These are phyloP conservation scores for Caerostris darwini DNA, from an alignment of 1,140 invertebrate species.

Conservation along the genomic window DNA sequence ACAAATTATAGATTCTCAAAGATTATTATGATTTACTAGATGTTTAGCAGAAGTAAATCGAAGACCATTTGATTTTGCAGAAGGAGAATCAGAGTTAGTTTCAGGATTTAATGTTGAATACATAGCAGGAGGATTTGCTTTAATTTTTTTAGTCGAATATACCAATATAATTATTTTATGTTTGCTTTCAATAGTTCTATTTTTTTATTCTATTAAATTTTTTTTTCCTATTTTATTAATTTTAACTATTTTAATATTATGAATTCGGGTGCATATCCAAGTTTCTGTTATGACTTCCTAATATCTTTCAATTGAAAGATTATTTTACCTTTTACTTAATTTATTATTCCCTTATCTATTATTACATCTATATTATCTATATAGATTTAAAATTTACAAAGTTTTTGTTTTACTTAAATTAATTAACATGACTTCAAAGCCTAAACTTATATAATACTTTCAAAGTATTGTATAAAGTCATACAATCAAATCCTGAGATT, in stretches of 20 bases:
- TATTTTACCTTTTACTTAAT: slow-evolving; percentile 84
- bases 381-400: slow-evolving; percentile 53
- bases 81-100: slow-evolving; percentile 88
- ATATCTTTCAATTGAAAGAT: slow-evolving; percentile 85
- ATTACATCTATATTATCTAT: background rate
- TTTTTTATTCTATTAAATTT: background rate
- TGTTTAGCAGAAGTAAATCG: slow-evolving; percentile 88
- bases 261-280: slow-evolving; percentile 84
- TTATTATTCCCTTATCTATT: slow-evolving; percentile 79
- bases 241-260: slow-evolving; percentile 84
- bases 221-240: slow-evolving; percentile 1
- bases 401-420: slow-evolving; percentile 56
- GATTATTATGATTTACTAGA: slow-evolving; percentile 83
- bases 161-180: slow-evolving; percentile 87
- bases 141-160: slow-evolving; percentile 89
- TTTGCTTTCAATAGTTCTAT: slow-evolving; percentile 79
- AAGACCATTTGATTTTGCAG: slow-evolving; percentile 89
- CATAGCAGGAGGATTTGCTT: slow-evolving; percentile 86
- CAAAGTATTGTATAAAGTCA: background rate
- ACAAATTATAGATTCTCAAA: slow-evolving; percentile 81
- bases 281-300: slow-evolving; percentile 85
- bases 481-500: slow-evolving; percentile 83
- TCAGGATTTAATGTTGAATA: slow-evolving; percentile 90
- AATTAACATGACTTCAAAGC: slow-evolving; percentile 30
- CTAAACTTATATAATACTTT: background rate